phyloP scores from a whole-genome alignment of 2,113 vertebrate genomes.

The Bombycilla garrulus region DNA sequence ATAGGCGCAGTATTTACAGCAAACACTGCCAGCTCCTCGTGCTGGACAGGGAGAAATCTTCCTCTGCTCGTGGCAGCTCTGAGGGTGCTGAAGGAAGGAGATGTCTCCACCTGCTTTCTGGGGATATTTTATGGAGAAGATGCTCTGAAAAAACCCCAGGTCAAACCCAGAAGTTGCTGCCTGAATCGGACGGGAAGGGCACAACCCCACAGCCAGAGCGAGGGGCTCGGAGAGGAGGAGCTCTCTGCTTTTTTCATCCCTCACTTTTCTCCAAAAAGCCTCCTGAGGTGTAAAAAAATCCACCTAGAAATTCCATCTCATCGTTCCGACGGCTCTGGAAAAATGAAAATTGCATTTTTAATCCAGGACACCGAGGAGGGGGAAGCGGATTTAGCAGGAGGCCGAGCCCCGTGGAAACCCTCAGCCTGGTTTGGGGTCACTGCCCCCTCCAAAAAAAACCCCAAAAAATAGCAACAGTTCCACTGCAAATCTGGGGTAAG shows the following conservation, averaged over 20 bases:
- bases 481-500: not conserved
- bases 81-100: not conserved
- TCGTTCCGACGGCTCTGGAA: not conserved
- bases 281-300: not conserved
- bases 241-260: not conserved
- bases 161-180: conserved; percentile 14
- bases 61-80: not conserved
- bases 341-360: not conserved
- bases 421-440: not conserved
- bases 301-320: not conserved
- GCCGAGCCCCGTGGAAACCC: not conserved
- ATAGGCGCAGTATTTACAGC: not conserved
- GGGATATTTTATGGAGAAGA: not conserved
- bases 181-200: not conserved
- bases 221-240: not conserved
- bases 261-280: not conserved
- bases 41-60: not conserved
- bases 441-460: not conserved
- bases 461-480: too few relatives aligned
- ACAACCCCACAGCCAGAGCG: not conserved
- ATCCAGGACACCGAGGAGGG: not conserved
- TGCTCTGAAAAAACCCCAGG: not conserved
- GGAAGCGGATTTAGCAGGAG: not conserved
- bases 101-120: not conserved
- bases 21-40: not conserved